Percentiles rank a stretch among this genome's conserved stretches.
Evolutionary conservation across 1,140 invertebrate genomes (phyloP).

Genomic region (Antheraea pernyi): DNA sequence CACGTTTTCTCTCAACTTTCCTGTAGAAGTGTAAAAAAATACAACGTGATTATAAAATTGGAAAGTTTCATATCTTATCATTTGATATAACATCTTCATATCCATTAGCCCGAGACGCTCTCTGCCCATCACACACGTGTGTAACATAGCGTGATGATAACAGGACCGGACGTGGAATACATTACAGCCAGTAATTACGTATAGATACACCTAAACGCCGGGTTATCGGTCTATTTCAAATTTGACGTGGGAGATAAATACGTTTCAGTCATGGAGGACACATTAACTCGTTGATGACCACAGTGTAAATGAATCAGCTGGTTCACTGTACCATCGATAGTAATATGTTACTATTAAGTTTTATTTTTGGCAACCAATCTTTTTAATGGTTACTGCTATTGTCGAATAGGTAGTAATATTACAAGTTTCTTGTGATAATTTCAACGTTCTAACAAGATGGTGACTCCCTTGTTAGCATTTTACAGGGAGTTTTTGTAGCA

Average conservation of each 20-base stretch:
- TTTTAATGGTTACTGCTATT: too few species aligned
- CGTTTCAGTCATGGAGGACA: slow-evolving; percentile 1
- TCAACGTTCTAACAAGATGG: too few species aligned
- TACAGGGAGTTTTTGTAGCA: too few species aligned
- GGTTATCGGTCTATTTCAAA: slow-evolving; percentile 51
- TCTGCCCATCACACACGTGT: not conserved
- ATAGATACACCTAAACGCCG: not conserved
- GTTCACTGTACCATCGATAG: not conserved
- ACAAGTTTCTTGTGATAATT: too few species aligned
- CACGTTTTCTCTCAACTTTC: too few species aligned
- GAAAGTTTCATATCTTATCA: not conserved
- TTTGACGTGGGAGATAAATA: slow-evolving; percentile 48
- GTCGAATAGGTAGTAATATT: too few species aligned
- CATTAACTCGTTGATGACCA: not conserved
- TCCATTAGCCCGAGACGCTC: not conserved
- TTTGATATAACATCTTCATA: not conserved
- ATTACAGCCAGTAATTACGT: not conserved
- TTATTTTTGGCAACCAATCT: too few species aligned
- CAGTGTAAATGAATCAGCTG: not conserved
- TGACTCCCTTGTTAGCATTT: too few species aligned
- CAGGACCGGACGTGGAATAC: not conserved
- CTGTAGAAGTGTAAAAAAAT: not conserved
- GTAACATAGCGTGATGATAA: slow-evolving; percentile 1
- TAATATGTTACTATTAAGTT: too few species aligned
- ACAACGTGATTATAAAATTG: not conserved